phyloP scores from a whole-genome alignment of 2,113 vertebrate genomes.

The Plecturocebus donacophilus region DNA sequence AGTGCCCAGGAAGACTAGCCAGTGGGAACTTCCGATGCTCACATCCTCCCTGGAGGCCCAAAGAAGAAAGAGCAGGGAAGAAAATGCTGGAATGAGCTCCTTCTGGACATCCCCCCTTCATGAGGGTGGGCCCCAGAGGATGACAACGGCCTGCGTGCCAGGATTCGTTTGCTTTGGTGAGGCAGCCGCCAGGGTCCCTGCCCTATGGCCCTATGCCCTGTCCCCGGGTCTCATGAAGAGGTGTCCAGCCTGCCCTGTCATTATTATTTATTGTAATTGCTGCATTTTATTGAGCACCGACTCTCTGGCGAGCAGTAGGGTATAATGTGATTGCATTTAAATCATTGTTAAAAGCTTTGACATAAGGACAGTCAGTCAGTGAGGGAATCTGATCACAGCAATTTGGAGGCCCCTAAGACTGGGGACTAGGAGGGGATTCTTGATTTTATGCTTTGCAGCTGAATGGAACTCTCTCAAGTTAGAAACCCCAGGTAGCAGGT shows the following conservation, averaged over 20 bases:
- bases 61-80: neutral
- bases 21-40: neutral
- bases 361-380: neutral
- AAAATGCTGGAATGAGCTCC: neutral
- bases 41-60: neutral
- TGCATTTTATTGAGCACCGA: neutral
- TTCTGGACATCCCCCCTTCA: too few species aligned
- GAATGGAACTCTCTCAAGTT: neutral
- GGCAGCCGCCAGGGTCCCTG: neutral
- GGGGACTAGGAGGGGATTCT: accelerated
- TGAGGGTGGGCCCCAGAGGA: accelerated
- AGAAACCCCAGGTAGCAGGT: neutral
- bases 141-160: accelerated
- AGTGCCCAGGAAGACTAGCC: accelerated
- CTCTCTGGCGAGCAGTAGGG: neutral
- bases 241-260: neutral
- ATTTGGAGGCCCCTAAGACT: neutral
- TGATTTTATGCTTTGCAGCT: neutral
- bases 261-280: neutral
- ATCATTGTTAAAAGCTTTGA: neutral
- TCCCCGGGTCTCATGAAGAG: neutral
- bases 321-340: neutral
- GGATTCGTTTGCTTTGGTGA: accelerated
- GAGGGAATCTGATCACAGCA: accelerated
- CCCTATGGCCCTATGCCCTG: neutral